phyloP scores from a whole-genome alignment of 2,113 vertebrate genomes.

The Phrynosoma blainvillii region DNA sequence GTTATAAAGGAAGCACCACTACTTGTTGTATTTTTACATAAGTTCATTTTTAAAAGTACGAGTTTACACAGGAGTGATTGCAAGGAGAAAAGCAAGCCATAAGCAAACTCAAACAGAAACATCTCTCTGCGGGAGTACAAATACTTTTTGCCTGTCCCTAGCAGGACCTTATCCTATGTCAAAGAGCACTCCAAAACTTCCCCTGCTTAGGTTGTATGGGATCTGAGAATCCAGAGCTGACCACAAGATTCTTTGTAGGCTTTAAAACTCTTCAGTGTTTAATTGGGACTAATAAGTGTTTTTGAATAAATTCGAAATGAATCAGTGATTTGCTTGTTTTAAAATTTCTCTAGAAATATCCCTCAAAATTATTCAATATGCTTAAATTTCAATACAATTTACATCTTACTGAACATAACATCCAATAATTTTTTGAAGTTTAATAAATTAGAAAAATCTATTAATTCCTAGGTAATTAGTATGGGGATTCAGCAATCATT shows the following conservation, averaged over 20 bases:
- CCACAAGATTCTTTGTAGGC: not conserved
- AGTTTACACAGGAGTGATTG: not conserved
- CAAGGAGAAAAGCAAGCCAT: not conserved
- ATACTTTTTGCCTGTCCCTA: not conserved
- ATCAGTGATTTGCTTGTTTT: not conserved
- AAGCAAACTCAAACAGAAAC: not conserved
- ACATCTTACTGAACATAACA: constrained; percentile 1
- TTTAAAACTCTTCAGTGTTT: not conserved
- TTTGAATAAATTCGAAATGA: not conserved
- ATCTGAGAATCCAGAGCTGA: not conserved
- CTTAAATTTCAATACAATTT: not conserved
- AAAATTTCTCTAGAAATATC: not conserved
- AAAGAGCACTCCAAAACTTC: not conserved
- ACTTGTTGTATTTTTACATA: not conserved
- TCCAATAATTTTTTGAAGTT: constrained; percentile 21
- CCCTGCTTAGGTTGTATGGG: not conserved
- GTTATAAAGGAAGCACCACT: not conserved
- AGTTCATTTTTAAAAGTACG: not conserved
- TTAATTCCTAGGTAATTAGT: constrained; percentile 32
- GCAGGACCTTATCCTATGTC: not conserved
- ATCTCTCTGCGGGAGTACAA: not conserved
- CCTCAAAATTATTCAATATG: not conserved
- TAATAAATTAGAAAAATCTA: not conserved
- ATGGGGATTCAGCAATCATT: constrained; percentile 26
- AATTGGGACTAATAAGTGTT: not conserved